Evolutionary conservation across 1,140 invertebrate genomes (phyloP).

Genomic region (Apis dorsata): DNA sequence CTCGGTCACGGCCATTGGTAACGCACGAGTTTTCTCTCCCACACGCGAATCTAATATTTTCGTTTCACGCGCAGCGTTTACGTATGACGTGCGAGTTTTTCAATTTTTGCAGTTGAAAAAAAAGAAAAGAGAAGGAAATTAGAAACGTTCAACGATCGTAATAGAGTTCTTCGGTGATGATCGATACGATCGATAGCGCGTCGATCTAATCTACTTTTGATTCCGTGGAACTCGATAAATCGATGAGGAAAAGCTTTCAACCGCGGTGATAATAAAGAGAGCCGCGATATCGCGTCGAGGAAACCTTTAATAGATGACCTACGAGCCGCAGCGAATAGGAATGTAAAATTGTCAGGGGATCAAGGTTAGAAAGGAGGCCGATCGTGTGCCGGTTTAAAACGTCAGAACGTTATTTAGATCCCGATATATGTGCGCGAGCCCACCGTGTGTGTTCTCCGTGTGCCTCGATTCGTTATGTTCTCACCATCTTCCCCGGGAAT

Average conservation of each 20-base stretch:
- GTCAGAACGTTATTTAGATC: conserved; percentile 35
- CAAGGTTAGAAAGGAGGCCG: conserved; percentile 4
- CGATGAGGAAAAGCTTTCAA: conserved; percentile 23
- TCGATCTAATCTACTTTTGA: not conserved
- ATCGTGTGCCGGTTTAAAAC: not conserved
- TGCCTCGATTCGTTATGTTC: conserved; percentile 12
- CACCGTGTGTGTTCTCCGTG: too few relatives aligned
- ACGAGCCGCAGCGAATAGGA: conserved; percentile 4
- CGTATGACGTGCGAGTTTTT: too few relatives aligned
- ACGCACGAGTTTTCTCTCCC: conserved; percentile 4
- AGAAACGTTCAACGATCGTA: not conserved
- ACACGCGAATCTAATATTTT: not conserved
- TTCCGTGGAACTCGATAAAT: not conserved
- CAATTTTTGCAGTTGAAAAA: not conserved
- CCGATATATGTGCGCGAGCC: not conserved
- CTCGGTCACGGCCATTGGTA: conserved; percentile 31
- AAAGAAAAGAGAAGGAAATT: not conserved
- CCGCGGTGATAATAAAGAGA: conserved; percentile 4
- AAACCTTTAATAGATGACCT: conserved; percentile 37
- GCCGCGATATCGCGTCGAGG: conserved; percentile 7
- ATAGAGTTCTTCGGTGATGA: not conserved
- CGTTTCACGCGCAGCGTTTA: not conserved
- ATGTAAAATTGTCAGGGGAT: conserved; percentile 28
- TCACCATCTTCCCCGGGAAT: conserved; percentile 3
- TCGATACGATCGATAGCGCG: not conserved